Evolutionary conservation across 1,140 invertebrate genomes (phyloP), one percentile per base, ranked within the genome.

Genomic region (Ceratina calcarata): DNA sequence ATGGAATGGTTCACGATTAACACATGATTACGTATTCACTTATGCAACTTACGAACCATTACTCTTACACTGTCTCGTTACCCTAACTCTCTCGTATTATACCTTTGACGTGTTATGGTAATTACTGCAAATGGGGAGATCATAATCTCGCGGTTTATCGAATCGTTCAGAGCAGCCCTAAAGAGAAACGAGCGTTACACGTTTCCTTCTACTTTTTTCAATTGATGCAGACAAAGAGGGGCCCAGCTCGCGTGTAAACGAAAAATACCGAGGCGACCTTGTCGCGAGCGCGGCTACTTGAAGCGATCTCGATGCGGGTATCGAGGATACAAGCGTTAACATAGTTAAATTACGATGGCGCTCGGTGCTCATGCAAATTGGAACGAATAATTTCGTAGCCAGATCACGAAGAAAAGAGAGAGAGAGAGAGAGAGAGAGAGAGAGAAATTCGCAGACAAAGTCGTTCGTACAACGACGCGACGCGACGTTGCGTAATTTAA

Each of bases 341-440:
- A 55, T 64, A 49, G 60, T 2, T 78, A 78, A 78, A 45, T 78
- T 78, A 72, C 69, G 76, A 70, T 78, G 58, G 27, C 64, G 49
- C 49, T 64, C 27, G 0, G 27, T 72, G 76, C 49, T 78, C 76
- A 78, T 78, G 76, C 76, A 78, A 78, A 78, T 72, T 78, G 69
- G 32, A 65, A 65, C 49, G 60, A 71, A 62, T 78, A 71, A 71
- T 71, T n/a, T 27, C 13, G 58, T 45, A 71, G 49, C 15, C 7
- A 58, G 4, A 18, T 24, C 13, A 45, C 12, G 22, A 6, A 45
- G 37, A 10, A 45, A 6, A 32, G 10, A 24, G 6, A 62, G 13
- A 22, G 57, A 37, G 67, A 20, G 57, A 32, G 75, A 32, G 27
- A 18, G 10, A 24, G 6, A 62, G 13, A 22, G 57, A 37, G 67